These are phyloP conservation scores for Athene cunicularia DNA, from an alignment of 2,113 vertebrate species.

Conservation along the genomic window DNA sequence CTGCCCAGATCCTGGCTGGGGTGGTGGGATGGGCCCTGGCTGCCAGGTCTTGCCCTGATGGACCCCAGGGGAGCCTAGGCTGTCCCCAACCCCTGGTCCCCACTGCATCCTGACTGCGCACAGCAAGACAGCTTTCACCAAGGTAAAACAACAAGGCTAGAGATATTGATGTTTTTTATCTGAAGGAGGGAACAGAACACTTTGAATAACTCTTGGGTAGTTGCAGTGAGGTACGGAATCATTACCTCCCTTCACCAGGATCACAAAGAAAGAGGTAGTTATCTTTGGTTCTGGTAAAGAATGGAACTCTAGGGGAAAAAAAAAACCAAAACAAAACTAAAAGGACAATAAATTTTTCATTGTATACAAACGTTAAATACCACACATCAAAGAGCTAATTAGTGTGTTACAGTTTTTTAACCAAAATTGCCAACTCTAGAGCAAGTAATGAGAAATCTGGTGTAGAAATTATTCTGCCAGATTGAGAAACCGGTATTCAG, in stretches of 20 bases:
- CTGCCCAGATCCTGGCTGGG: too few species aligned
- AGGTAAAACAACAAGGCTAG: neutral
- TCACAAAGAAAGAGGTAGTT: neutral
- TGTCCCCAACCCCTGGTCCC: neutral
- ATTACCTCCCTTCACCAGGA: neutral
- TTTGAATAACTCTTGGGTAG: neutral
- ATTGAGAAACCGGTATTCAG: neutral
- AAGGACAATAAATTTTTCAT: neutral
- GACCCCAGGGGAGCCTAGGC: too few species aligned
- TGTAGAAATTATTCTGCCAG: neutral
- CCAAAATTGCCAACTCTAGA: neutral
- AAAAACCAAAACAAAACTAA: neutral
- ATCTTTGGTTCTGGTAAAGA: neutral
- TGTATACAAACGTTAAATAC: neutral
- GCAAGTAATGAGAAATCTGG: neutral
- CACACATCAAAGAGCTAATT: neutral
- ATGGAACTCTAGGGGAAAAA: neutral
- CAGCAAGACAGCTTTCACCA: neutral
- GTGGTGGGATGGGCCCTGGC: neutral
- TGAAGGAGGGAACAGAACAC: neutral
- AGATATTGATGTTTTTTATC: neutral
- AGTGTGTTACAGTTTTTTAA: neutral
- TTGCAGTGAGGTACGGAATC: neutral
- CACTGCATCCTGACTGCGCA: fast-evolving
- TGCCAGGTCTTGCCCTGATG: too few species aligned